A percentile compares a stretch with the other conserved stretches of the same genome.
Evolutionary conservation across 2,113 vertebrate species (phyloP).

Genomic region (Thomomys bottae): DNA sequence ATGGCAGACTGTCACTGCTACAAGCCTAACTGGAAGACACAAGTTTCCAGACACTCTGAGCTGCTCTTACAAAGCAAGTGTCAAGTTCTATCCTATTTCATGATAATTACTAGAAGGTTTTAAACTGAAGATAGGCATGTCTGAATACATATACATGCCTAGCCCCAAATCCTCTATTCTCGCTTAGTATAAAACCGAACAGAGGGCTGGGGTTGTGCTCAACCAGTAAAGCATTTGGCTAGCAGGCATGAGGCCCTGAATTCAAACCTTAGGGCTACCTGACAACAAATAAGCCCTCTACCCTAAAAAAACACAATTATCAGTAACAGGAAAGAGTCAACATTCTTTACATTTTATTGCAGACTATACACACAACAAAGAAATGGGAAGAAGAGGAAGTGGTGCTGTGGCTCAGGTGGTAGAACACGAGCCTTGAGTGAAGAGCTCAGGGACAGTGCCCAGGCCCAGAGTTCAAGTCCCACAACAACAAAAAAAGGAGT

Average conservation of each 20-base stretch:
- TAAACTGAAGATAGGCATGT: not conserved
- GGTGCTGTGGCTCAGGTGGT: no score
- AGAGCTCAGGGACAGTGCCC: no score
- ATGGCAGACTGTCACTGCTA: not conserved
- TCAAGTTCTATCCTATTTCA: conserved; percentile 13
- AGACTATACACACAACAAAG: not conserved
- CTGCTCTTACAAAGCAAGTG: conserved; percentile 15
- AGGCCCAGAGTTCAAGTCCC: no score
- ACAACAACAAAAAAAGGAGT: no score
- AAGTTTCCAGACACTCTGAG: not conserved
- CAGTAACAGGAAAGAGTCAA: not conserved
- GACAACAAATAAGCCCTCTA: no score
- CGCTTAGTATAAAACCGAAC: not conserved
- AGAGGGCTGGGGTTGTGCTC: no score
- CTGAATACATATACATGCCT: not conserved
- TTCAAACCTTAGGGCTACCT: no score
- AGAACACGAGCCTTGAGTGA: no score
- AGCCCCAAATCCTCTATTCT: not conserved
- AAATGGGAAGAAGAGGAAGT: no score
- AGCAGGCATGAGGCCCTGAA: no score
- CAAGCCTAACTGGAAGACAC: not conserved
- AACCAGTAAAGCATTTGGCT: no score
- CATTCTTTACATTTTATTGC: conserved; percentile 24
- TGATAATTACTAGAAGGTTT: conserved; percentile 19
- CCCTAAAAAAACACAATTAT: conserved; percentile 26